Base-by-base conservation (phyloP, 2,113 vertebrate genomes). In the Spizaetus ornatus region DNA sequence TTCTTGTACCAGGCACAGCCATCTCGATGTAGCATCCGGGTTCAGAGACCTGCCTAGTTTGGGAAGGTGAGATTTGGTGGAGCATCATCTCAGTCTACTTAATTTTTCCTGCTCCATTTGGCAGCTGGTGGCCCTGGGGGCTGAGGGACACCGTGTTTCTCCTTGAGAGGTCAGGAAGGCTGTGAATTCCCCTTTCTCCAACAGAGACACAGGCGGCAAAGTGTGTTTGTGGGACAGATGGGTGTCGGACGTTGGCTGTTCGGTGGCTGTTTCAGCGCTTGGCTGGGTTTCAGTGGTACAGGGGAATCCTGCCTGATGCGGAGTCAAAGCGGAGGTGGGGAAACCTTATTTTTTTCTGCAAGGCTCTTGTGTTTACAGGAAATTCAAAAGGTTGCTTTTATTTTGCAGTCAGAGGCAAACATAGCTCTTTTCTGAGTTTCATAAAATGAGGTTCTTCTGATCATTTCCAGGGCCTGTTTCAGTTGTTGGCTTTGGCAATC, bases 151-250 rank as follows among this genome's bases (percentile, higher is more conserved):
- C 22, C 23, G 10, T 2, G 1, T 85, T 90, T 72, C 50, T 71
- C 47, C 53, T 81, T 50, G 66, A 32, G 42, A 93, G 36, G 42
- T 20, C 13, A 63, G 52, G 34, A 40, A 62, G 79, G 48, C 40
- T 69, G 47, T 26, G 26, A 58, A 56, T 81, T 87, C 8, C 22
- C 11, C 7, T 70, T 88, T 83, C 13, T 61, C 59, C 38, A 55
- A 2, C 27, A 3, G 4, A 66, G 8, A 20, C 2, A 17, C 26
- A 21, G 42, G 9, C 0, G 4, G 16, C 18, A 11, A 45, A 32
- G 38, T 31, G 5, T 0, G 3, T 72, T 88, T 86, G n/a, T 83
- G 29, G 43, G 45, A 12, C 0, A 1, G 58, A 9, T 2, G 1
- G 23, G 23, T 3, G 4, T 29, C 25, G 26, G 38, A 25, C 1